Evolutionary conservation across 2,888 invertebrate genomes (phyloP), one percentile per base, ranked within the genome.

Genomic region (Cantharis nigra): DNA sequence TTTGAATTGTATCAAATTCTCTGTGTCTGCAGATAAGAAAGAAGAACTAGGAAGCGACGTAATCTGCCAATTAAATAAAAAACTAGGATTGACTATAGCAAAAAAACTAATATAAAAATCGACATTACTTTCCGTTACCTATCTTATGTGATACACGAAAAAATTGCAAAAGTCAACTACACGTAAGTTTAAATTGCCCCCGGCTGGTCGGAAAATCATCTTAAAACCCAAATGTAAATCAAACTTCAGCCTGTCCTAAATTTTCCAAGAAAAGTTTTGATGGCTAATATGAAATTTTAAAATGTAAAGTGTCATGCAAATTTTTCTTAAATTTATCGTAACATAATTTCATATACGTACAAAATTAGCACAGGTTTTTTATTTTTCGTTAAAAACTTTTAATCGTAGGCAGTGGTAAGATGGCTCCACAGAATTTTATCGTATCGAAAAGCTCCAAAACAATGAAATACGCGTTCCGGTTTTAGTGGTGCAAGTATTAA

Each of bases 201-300:
- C 10, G 69, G 70, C 67, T 69, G 62, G 30, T n/a, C 23, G 16
- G 63, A 64, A 67, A 71, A 75, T 71, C 70, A 70, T 70, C 71
- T 75, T 63, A 75, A 74, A 71, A 23, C 64, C 62, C 69, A 18
- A 74, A 70, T 69, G 70, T 75, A 75, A 75, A 75, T 75, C 75
- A 71, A 75, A 75, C 71, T 75, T 75, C 71, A 75, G 20, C 28
- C 16, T 67, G 63, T 20, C 65, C 67, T 71, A 75, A 67, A 71
- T 71, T 67, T 70, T 71, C 65, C 71, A 75, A 62, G 71, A 14
- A 75, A 75, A 71, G 65, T 70, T 75, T 75, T 63, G 62, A 71
- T 67, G 71, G 69, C 30, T 74, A 70, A 74, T 74, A 70, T 74
- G 30, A 74, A 73, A 74, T 70, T 69, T 74, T 70, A 30, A 74